Base-by-base conservation (phyloP, 2,888 invertebrate species). In the Vannuccia rotundouncinata region DNA sequence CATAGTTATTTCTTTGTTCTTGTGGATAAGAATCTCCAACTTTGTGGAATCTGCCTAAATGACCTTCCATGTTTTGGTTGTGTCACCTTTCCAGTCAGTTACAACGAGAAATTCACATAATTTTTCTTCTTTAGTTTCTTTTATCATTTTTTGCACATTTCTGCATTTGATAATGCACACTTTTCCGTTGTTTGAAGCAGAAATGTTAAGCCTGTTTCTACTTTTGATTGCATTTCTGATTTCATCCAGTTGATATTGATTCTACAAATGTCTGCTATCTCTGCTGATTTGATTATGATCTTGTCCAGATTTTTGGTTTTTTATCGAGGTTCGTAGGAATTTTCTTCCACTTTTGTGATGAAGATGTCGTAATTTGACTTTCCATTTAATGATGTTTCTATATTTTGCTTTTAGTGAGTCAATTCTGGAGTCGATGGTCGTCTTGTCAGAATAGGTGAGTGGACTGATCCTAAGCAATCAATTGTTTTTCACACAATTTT, bases 141-240 rank as follows among this genome's bases (percentile, higher is more conserved):
- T 66, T 17, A 22, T 66, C 10, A 66, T 66, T 66, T 66, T 66
- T 66, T 66, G 66, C 66, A 66, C 66, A 66, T 66, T 66, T 66
- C 25, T 66, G 22, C 66, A 66, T 66, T 66, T 22, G 66, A 22
- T 66, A 66, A 66, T 66, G 22, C 66, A 66, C 10, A 22, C 22
- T 66, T 66, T 27, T 66, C 66, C 22, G 66, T 66, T 66, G 66
- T 22, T 66, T 66, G 66, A 17, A 66, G 25, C 66, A 2, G 66
- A 66, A 66, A 66, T 17, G 13, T 66, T 66, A 5, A 66, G 66
- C 66, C 66, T 66, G 25, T 66, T 66, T 66, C 66, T 66, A 66
- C 22, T 66, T 66, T 66, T 66, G 66, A 66, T 66, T 66, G 66
- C 66, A 66, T 66, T 66, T 66, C 25, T 66, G 66, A 66, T 66